Evolutionary conservation across 2,888 invertebrate genomes (phyloP).

Genomic region (Thymelicus lineola): DNA sequence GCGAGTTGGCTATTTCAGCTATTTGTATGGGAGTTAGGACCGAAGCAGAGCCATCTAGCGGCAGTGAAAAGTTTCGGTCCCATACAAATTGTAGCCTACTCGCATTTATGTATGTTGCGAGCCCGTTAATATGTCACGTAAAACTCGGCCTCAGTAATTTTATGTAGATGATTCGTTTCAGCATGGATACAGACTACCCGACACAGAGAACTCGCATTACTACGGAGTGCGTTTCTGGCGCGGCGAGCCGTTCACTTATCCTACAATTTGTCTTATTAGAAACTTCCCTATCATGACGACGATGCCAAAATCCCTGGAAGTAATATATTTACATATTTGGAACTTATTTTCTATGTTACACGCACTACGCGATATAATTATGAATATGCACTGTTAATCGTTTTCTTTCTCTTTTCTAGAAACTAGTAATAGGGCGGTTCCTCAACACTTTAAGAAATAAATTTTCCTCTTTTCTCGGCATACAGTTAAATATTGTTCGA

Average conservation of each 20-base stretch:
- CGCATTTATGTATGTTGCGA: no score
- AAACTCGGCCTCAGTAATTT: no score
- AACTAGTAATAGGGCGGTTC: constrained; percentile 58
- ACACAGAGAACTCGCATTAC: constrained; percentile 61
- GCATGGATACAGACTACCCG: constrained; percentile 77
- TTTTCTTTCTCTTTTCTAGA: constrained; percentile 52
- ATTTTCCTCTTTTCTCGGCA: constrained; percentile 61
- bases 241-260: constrained; percentile 74
- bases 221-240: constrained; percentile 74
- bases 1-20: no score
- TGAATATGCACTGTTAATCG: no score
- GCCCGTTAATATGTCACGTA: no score
- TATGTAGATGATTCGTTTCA: constrained; percentile 41
- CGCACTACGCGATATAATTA: no score
- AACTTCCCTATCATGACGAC: constrained; percentile 70
- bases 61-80: no score
- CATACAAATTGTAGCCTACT: no score
- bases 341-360: neutral
- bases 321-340: constrained; percentile 40
- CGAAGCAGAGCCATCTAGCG: no score
- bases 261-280: constrained; percentile 64
- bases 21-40: no score
- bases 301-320: constrained; percentile 61
- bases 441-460: constrained; percentile 60
- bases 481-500: constrained; percentile 50